phyloP scores from a whole-genome alignment of 2,888 invertebrate genomes.

The Caenorhabditis sp. region DNA sequence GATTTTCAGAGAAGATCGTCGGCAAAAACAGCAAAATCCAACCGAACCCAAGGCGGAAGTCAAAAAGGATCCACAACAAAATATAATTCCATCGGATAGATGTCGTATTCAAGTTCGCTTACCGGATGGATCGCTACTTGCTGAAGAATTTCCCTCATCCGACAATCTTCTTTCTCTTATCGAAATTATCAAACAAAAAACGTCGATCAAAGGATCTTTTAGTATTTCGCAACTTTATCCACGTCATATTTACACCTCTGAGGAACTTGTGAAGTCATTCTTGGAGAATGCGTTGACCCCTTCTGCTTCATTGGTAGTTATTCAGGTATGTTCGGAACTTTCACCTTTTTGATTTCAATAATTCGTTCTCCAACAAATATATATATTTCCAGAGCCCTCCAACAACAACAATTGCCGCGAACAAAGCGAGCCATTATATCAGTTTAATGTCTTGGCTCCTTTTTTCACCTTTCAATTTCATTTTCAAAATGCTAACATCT shows the following conservation, averaged over 20 bases:
- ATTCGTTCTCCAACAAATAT: background rate
- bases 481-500: constrained; percentile 7
- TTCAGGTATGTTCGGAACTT: constrained; percentile 19
- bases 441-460: constrained; percentile 13
- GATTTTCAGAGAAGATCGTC: constrained; percentile 8
- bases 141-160: constrained; percentile 48
- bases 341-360: background rate
- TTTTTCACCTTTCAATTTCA: constrained; percentile 15
- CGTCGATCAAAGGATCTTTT: constrained; percentile 24
- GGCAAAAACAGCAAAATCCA: background rate
- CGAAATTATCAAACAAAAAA: constrained; percentile 28
- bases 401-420: background rate
- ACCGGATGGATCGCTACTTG: constrained; percentile 35
- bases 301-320: constrained; percentile 40
- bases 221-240: constrained; percentile 47
- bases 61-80: background rate
- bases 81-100: constrained; percentile 12
- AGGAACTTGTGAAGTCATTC: constrained; percentile 40
- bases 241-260: constrained; percentile 35
- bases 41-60: constrained; percentile 8
- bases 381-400: constrained; percentile 2
- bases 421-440: background rate
- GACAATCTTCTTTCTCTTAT: constrained; percentile 38
- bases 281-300: constrained; percentile 50
- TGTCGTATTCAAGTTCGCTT: constrained; percentile 48